Base-by-base conservation (phyloP, 2,113 vertebrate species). In the Todiramphus chloris region DNA sequence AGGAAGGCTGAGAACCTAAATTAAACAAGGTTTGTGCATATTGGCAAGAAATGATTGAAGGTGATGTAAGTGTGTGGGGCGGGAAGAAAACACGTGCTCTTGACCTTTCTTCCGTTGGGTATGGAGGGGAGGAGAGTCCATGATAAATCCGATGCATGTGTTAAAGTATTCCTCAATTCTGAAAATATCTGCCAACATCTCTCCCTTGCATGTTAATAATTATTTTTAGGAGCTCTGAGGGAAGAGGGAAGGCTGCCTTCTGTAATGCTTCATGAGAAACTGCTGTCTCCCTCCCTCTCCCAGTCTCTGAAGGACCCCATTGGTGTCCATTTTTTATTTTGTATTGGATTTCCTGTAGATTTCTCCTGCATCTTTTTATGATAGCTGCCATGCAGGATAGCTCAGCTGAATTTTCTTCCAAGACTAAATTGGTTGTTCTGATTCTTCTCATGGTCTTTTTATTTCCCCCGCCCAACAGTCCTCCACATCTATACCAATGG, bases 331-430 rank as follows among this genome's bases (percentile, higher is more conserved):
- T 92, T 94, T 64, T 87, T 78, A 43, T 95, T 89, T 94, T 56
- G 43, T 75, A 92, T 90, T 82, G 93, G 75, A 76, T 95, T 82
- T 87, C 92, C 95, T 41, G 17, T 97, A 97, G 97, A 95, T 97
- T 87, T 97, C 83, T 76, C 93, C 87, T 0, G 16, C 91, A 92
- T 94, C 96, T 97, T 97, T 97, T 97, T 97, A 95, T 44, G 94
- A 95, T 76, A 92, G 90, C 96, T 96, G 96, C 96, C 94, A 92
- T 3, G 33, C 92, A 97, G 94, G 95, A 94, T 92, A 84, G 56
- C 94, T 94, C 89, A 92, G 78, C 92, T 97, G 97, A 81, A 91
- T 96, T 97, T 88, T 96, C 92, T 88, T 93, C 91, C 82, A 88
- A 93, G 94, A 97, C 96, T 96, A 96, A 97, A 94, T 93, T 95